A percentile compares a stretch with the other conserved stretches of the same genome.
phyloP scores from a whole-genome alignment of 2,113 vertebrate genomes.

The Orientallactaga bullata region DNA sequence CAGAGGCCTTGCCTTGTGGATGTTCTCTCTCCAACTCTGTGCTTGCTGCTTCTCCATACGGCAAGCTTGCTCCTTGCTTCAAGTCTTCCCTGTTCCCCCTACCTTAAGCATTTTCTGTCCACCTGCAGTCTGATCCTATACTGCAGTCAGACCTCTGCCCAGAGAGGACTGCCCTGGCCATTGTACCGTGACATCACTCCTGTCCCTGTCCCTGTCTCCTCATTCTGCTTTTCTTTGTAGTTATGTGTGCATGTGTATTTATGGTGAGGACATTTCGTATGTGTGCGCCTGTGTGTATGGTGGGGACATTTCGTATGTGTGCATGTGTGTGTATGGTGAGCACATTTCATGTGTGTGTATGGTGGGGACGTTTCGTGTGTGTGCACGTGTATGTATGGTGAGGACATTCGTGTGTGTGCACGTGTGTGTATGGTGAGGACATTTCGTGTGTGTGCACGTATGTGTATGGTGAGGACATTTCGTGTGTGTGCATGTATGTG shows the following conservation, averaged over 20 bases:
- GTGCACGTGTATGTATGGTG: background rate
- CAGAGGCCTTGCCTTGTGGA: background rate
- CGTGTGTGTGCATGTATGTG: background rate
- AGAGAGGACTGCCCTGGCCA: background rate
- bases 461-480: background rate
- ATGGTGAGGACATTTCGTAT: background rate
- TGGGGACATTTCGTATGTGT: no score
- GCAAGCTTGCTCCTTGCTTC: background rate
- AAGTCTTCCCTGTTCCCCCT: background rate
- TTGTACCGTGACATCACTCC: background rate
- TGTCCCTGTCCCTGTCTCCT: background rate
- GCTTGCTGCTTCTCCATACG: background rate
- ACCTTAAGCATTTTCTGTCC: background rate
- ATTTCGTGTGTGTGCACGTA: no score
- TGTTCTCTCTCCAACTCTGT: background rate
- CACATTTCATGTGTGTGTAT: background rate
- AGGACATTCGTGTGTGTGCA: background rate
- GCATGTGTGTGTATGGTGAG: background rate
- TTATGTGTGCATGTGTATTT: background rate
- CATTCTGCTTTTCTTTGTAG: background rate
- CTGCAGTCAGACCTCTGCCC: background rate
- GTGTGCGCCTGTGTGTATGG: background rate
- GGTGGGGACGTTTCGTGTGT: no score
- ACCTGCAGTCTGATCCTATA: background rate
- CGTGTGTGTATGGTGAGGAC: no score